Base-by-base conservation (phyloP, 1,140 invertebrate genomes). In the Lepeophtheirus salmonis region DNA sequence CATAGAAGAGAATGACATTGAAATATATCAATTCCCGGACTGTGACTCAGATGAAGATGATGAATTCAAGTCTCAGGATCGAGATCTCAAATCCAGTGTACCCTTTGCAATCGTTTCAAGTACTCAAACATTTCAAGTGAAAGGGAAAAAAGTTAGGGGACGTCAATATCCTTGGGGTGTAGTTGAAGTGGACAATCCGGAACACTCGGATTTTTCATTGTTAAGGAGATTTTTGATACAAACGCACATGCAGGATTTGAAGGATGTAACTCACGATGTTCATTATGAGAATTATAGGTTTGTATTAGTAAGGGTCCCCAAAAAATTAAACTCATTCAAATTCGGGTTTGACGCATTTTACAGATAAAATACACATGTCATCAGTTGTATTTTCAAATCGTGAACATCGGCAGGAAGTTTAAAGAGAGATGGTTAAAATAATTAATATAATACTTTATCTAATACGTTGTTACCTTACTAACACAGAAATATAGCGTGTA, bases 111-210 rank as follows among this genome's bases (percentile, higher is more conserved):
- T 61, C 18, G 50, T 25, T 2, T 48, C 17, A 6, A 48, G 48
- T 16, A 61, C 48, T 18, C n/a, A 17, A 10, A 24, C 22, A 25
- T 22, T 61, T 21, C 14, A 61, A 23, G 59, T 61, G 22, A n/a
- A 77, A 95, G 10, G 90, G 97, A 70, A 81, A 66, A 84, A 86
- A 69, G 82, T 91, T 24, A 77, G 90, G 60, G 91, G 89, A 10
- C 76, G 94, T 2, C 84, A 94, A 68, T 97, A 97, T 74, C 91
- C 92, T 0, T 98, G 94, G 94, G 95, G 95, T 16, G 83, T 94
- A 41, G 92, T 97, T 1, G 92, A 97, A 78, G 91, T 98, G 62
- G 94, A 98, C 72, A 97, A 97, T 73, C 83, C 92, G 3, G 83
- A 86, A 64, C 92, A 97, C 72, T 95, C 91, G 67, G 95, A 98